Evolutionary conservation across 2,888 invertebrate genomes (phyloP), one percentile per base, ranked within the genome.

Genomic region (Acholoe squamosa): DNA sequence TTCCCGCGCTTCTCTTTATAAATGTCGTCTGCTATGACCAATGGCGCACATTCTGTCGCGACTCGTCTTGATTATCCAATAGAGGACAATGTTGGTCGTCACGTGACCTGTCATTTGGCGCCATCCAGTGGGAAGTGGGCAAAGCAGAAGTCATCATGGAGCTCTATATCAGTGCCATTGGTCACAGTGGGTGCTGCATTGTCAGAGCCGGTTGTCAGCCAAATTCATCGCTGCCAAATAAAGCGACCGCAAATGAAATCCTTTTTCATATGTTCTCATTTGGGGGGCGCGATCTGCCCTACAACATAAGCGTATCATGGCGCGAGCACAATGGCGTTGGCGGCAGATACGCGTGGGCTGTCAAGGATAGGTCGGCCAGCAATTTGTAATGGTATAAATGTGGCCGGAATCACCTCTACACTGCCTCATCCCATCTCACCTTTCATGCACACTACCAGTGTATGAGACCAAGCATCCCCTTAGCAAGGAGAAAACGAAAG

Each of bases 21-120:
- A 61, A 61, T 76, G 76, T 28, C 76, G 76, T 76, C 76, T 80
- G 34, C 80, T 14, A 80, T 80, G 80, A 80, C 22, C 34, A 80
- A 80, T 80, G 34, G 43, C 80, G n/a, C 80, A 14, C 80, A 16
- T 43, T 43, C 43, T 80, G 34, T 5, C 34, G 43, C 80, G 22
- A 34, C 80, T 25, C 80, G 80, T 43, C 80, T 80, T 80, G 33
- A 80, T 80, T 80, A 80, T 80, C 80, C 80, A 80, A 80, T 80
- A 34, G 80, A 33, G n/a, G 80, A 80, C 80, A 43, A 80, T 43
- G 43, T 43, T 14, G 28, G 22, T 12, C 86, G 54, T 86, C 86
- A 86, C 86, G 54, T 86, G 86, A 86, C 86, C 86, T 28, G 25
- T 86, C 86, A 86, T 86, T 56, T 86, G 86, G 86, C 86, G 86